Percentiles rank a stretch among this genome's conserved stretches.
Evolutionary conservation across 2,888 invertebrate species (phyloP).

Genomic region (Lasius platythorax): DNA sequence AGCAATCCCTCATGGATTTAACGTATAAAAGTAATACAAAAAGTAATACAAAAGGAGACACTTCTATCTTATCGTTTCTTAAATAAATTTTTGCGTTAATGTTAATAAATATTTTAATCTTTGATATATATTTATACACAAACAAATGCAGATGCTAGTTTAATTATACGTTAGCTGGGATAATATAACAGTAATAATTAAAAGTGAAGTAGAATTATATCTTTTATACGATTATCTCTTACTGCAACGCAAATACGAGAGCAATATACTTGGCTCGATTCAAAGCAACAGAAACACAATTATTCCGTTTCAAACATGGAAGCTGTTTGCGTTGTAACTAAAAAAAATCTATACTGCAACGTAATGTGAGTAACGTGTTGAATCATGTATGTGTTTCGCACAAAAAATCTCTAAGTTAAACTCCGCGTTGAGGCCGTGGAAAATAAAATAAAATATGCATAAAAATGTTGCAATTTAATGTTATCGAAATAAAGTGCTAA

Average conservation of each 20-base stretch:
- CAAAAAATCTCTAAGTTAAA: conserved; percentile 14
- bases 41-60: not conserved
- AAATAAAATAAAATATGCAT: not conserved
- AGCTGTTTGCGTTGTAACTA: conserved; percentile 12
- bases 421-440: not conserved
- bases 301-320: conserved; percentile 3
- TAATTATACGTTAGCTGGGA: not conserved
- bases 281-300: conserved; percentile 20
- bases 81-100: not conserved
- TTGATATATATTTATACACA: not conserved
- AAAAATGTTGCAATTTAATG: not conserved
- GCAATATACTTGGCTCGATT: not conserved
- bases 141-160: not conserved
- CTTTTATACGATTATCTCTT: not conserved
- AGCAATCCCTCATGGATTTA: not conserved
- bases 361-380: not conserved
- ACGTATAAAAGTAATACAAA: not conserved
- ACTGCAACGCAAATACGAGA: conserved; percentile 7
- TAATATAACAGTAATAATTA: not conserved
- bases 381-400: not conserved
- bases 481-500: conserved; percentile 21
- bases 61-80: not conserved
- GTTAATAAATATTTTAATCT: not conserved
- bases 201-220: conserved; percentile 2
- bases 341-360: conserved; percentile 6